phyloP scores from a whole-genome alignment of 2,113 vertebrate species.

The Apeltes quadracus region DNA sequence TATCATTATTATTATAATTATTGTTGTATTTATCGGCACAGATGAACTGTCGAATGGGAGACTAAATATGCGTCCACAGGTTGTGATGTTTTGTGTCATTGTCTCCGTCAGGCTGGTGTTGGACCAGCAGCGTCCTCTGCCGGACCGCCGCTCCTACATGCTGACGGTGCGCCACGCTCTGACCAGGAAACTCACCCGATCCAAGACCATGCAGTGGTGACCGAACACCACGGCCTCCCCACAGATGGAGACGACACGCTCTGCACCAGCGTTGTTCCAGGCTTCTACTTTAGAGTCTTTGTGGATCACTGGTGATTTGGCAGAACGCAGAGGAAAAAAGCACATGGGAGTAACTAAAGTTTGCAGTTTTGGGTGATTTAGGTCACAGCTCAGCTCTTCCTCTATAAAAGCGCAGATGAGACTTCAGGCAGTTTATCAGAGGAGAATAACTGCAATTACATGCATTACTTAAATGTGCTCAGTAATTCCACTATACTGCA shows the following conservation, averaged over 20 bases:
- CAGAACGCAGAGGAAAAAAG: not conserved
- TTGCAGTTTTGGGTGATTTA: not conserved
- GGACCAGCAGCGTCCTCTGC: slow-evolving; percentile 68
- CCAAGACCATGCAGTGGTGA: slow-evolving; percentile 78
- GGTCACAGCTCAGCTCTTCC: not conserved
- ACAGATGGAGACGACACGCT: no score
- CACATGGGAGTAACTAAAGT: not conserved
- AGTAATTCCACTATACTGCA: not conserved
- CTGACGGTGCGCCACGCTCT: slow-evolving; percentile 69
- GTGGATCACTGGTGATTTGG: not conserved
- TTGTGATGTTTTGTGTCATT: not conserved
- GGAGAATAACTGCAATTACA: not conserved
- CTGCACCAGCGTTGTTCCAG: not conserved
- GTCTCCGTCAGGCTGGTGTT: slow-evolving; percentile 56
- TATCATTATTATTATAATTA: not conserved
- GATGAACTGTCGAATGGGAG: not conserved
- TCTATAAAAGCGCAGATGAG: not conserved
- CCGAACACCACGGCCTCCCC: no score
- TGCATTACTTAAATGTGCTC: not conserved
- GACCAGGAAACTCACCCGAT: slow-evolving; percentile 67
- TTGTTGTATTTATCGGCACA: not conserved
- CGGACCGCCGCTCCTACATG: slow-evolving; percentile 76
- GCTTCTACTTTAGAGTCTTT: not conserved
- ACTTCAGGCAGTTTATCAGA: not conserved
- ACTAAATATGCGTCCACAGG: no score